Conservation (phyloP, 2,797 vertebrate genomes). For the Kryptolebias ocellatus region DNA sequence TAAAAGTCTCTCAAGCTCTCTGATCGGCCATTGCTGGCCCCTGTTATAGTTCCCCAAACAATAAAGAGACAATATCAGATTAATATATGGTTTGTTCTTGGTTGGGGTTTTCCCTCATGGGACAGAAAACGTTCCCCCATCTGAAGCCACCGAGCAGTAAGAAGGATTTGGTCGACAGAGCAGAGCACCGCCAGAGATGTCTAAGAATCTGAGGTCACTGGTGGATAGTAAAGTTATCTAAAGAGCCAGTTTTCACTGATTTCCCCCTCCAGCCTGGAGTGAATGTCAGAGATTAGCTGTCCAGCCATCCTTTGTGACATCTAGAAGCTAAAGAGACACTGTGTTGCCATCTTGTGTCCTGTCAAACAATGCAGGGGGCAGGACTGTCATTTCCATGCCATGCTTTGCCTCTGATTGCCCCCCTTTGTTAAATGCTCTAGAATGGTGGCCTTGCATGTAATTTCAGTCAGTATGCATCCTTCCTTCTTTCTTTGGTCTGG, state of each 20-base stretch:
- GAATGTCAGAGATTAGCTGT: conserved; percentile 76
- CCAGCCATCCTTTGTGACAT: conserved; percentile 77
- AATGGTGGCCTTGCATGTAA: conserved; percentile 61
- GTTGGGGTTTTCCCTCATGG: conserved; percentile 73
- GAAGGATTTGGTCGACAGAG: conserved; percentile 79
- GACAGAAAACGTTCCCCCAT: conserved; percentile 69
- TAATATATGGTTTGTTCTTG: conserved; percentile 78
- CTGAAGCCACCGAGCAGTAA: conserved; percentile 73
- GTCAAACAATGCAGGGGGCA: conserved; percentile 81
- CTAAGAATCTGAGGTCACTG: conserved; percentile 73
- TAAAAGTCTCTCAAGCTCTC: conserved; percentile 66
- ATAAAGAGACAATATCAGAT: conserved; percentile 81
- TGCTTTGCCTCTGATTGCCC: conserved; percentile 57
- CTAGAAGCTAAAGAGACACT: conserved; percentile 73
- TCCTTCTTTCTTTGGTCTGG: not conserved
- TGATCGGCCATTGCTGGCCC: conserved; percentile 67
- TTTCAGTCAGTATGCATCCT: conserved; percentile 64
- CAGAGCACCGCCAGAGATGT: conserved; percentile 65
- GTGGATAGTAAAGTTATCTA: conserved; percentile 81
- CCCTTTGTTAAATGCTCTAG: conserved; percentile 74
- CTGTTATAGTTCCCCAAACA: conserved; percentile 77
- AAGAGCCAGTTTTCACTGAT: conserved; percentile 71
- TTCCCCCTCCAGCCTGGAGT: conserved; percentile 58
- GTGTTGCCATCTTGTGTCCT: conserved; percentile 78
- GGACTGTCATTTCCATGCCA: conserved; percentile 82